These are phyloP conservation scores for Misgurnus mizolepis DNA, from an alignment of 2,113 vertebrate genomes.

Conservation along the genomic window DNA sequence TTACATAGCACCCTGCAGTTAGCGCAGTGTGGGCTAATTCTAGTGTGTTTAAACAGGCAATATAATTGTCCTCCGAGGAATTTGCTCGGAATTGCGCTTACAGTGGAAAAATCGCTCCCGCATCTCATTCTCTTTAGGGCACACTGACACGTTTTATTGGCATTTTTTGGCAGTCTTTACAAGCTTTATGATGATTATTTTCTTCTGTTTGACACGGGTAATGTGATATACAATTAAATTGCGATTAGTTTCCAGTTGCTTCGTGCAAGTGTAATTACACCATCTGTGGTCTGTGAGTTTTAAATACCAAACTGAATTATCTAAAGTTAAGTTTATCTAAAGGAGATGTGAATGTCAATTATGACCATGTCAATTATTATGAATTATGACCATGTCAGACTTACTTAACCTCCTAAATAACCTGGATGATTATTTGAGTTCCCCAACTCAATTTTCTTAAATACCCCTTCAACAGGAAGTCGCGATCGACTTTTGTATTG, in stretches of 20 bases:
- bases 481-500: too few relatives aligned
- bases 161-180: neutral
- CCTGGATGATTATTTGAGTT: too few relatives aligned
- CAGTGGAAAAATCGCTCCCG: neutral
- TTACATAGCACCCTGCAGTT: constrained; percentile 33
- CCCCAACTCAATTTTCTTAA: too few relatives aligned
- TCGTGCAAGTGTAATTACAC: neutral
- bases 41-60: constrained; percentile 42
- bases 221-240: neutral
- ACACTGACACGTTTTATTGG: neutral
- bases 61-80: constrained; percentile 41
- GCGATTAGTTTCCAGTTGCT: neutral
- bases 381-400: too few relatives aligned
- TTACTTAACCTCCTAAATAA: too few relatives aligned
- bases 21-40: constrained; percentile 24
- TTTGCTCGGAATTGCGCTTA: constrained; percentile 24
- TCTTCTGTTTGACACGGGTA: neutral
- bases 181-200: neutral
- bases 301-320: neutral
- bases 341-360: neutral
- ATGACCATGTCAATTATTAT: neutral
- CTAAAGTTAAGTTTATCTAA: neutral
- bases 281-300: neutral
- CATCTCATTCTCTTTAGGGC: constrained; percentile 7
- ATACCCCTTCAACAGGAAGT: too few relatives aligned